Evolutionary conservation across 2,113 vertebrate genomes (phyloP).

Genomic region (Sapayoa aenigma): DNA sequence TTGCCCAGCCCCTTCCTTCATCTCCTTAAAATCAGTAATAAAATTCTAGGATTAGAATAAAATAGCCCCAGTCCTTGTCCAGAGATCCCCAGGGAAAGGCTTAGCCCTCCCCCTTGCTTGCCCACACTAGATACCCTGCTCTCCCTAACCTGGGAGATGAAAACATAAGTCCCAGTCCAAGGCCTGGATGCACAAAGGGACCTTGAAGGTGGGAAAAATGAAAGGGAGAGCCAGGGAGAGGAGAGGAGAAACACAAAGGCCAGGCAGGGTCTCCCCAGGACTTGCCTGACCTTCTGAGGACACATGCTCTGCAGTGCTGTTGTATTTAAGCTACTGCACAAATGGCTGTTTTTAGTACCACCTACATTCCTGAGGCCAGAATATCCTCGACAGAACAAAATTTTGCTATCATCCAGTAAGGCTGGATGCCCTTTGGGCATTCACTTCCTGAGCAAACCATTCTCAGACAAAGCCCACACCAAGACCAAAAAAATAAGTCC

Average conservation of each 20-base stretch:
- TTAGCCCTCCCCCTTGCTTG: neutral
- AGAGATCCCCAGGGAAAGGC: neutral
- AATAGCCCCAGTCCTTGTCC: neutral
- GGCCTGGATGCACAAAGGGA: neutral
- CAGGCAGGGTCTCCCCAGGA: neutral
- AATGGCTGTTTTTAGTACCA: neutral
- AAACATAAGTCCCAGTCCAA: neutral
- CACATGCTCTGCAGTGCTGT: neutral
- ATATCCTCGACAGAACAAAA: neutral
- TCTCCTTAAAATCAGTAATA: neutral
- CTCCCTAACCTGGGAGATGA: neutral
- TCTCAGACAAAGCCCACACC: neutral
- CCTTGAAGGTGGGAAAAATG: neutral
- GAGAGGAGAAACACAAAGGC: neutral
- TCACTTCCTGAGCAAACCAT: accelerated
- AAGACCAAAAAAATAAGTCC: neutral
- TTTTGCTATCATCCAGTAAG: neutral
- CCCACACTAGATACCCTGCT: neutral
- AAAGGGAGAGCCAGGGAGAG: neutral
- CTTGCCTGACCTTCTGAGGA: neutral
- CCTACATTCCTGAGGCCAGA: neutral
- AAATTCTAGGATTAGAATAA: neutral
- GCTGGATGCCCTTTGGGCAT: neutral
- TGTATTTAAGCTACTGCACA: neutral
- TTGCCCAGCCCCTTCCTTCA: neutral